phyloP scores from a whole-genome alignment of 2,797 vertebrate genomes.

The Botia almorhae region DNA sequence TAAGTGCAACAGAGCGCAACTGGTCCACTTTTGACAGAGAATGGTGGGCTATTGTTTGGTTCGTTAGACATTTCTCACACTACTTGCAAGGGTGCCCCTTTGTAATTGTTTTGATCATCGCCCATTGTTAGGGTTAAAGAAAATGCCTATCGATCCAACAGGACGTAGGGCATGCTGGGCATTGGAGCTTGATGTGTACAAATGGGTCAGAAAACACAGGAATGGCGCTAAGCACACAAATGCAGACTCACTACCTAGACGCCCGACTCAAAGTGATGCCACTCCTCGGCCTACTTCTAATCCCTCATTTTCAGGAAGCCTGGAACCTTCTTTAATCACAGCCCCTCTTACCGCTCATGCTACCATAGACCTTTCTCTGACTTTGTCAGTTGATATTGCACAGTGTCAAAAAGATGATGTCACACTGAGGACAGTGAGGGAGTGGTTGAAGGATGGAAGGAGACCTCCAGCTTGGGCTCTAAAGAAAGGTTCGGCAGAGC shows the following conservation, averaged over 20 bases:
- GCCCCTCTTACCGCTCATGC: background rate
- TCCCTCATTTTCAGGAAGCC: background rate
- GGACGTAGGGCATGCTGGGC: slow-evolving; percentile 5
- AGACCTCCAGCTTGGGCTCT: background rate
- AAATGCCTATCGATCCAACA: background rate
- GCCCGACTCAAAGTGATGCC: background rate
- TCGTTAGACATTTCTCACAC: background rate
- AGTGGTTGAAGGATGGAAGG: background rate
- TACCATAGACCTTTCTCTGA: background rate
- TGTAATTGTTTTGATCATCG: slow-evolving; percentile 17
- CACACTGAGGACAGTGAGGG: background rate
- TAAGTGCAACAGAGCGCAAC: too few species aligned
- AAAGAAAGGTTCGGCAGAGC: too few species aligned
- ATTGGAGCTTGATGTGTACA: slow-evolving; percentile 20
- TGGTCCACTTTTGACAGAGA: too few species aligned
- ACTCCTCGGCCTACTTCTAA: background rate
- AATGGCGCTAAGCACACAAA: too few species aligned
- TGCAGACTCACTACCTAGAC: background rate
- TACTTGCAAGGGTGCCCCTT: slow-evolving; percentile 19
- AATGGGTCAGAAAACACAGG: too few species aligned
- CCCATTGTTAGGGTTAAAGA: slow-evolving; percentile 5
- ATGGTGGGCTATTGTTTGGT: too few species aligned
- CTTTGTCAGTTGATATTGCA: background rate
- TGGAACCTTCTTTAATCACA: background rate
- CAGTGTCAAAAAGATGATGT: slow-evolving; percentile 13